Conservation (phyloP, 2,888 invertebrate genomes). For the Cantharis flavilabris region DNA sequence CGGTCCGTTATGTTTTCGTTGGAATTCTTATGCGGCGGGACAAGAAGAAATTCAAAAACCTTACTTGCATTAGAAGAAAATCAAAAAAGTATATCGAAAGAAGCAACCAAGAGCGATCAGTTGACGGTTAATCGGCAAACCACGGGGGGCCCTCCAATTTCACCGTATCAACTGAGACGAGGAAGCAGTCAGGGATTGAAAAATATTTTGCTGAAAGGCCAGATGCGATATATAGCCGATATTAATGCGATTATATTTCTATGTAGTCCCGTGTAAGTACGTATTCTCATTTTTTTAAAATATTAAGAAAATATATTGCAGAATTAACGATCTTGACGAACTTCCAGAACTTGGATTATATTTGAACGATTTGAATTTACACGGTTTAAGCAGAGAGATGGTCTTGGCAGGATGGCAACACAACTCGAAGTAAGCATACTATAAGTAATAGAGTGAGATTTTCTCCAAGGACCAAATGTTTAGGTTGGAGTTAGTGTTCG, state of each 20-base stretch:
- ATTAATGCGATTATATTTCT: slow-evolving; percentile 82
- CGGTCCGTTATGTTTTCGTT: slow-evolving; percentile 85
- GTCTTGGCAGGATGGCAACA: slow-evolving; percentile 86
- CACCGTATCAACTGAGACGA: slow-evolving; percentile 48
- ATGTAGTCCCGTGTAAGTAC: slow-evolving; percentile 78
- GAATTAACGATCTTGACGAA: slow-evolving; percentile 83
- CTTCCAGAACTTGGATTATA: slow-evolving; percentile 78
- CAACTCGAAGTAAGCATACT: slow-evolving; percentile 63
- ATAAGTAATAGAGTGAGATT: not conserved
- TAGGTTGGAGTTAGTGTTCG: slow-evolving; percentile 78
- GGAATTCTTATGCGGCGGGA: slow-evolving; percentile 66
- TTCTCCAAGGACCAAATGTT: not conserved
- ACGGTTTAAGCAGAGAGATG: slow-evolving; percentile 83
- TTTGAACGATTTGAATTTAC: slow-evolving; percentile 82
- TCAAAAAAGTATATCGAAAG: not conserved
- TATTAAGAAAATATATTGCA: slow-evolving; percentile 50
- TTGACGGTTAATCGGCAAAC: not conserved
- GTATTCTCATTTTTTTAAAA: not conserved
- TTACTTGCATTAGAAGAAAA: slow-evolving; percentile 44
- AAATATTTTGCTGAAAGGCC: slow-evolving; percentile 81
- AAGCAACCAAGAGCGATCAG: slow-evolving; percentile 2
- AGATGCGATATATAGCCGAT: slow-evolving; percentile 81
- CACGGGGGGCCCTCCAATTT: slow-evolving; percentile 39
- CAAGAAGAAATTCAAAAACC: slow-evolving; percentile 20
- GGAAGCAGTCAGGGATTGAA: slow-evolving; percentile 63